These are phyloP conservation scores for Drosophila tropicalis DNA, from an alignment of 1,140 invertebrate species.

Conservation along the genomic window DNA sequence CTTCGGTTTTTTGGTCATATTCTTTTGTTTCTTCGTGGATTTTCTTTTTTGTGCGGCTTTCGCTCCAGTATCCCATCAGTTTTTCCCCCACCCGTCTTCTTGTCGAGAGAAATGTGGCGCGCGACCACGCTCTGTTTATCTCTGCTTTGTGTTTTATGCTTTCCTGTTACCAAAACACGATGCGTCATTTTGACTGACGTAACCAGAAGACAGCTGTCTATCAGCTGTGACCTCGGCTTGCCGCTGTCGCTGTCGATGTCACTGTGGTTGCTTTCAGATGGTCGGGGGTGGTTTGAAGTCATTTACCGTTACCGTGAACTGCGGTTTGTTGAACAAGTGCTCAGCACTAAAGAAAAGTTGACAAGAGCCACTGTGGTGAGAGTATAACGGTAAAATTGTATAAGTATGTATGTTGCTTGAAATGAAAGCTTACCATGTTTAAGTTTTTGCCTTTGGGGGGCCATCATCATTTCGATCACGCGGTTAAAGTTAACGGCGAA, in stretches of 20 bases:
- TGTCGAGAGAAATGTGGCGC: not conserved
- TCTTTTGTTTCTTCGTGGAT: conserved; percentile 19
- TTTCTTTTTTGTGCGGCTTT: conserved; percentile 16
- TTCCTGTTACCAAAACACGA: conserved; percentile 83
- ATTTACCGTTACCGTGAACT: conserved; percentile 69
- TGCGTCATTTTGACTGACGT: conserved; percentile 84
- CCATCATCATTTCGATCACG: conserved; percentile 28
- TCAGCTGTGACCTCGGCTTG: conserved; percentile 64
- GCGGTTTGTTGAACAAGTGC: conserved; percentile 79
- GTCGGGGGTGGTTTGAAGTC: conserved; percentile 17
- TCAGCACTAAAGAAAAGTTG: conserved; percentile 54
- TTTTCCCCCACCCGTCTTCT: conserved; percentile 9
- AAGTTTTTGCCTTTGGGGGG: not conserved
- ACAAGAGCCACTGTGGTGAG: conserved; percentile 25
- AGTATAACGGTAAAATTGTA: conserved; percentile 30
- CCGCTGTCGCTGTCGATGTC: conserved; percentile 11
- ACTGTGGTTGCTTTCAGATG: conserved; percentile 12
- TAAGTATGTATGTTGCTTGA: conserved; percentile 18
- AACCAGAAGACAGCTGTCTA: conserved; percentile 83
- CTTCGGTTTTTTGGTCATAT: not conserved
- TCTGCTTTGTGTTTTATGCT: conserved; percentile 63
- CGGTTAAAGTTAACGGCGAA: conserved; percentile 28
- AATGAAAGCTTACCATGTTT: conserved; percentile 15
- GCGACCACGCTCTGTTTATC: conserved; percentile 9
- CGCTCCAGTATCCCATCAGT: conserved; percentile 10